Evolutionary conservation across 2,797 vertebrate species (phyloP).

Genomic region (Pterois miles): DNA sequence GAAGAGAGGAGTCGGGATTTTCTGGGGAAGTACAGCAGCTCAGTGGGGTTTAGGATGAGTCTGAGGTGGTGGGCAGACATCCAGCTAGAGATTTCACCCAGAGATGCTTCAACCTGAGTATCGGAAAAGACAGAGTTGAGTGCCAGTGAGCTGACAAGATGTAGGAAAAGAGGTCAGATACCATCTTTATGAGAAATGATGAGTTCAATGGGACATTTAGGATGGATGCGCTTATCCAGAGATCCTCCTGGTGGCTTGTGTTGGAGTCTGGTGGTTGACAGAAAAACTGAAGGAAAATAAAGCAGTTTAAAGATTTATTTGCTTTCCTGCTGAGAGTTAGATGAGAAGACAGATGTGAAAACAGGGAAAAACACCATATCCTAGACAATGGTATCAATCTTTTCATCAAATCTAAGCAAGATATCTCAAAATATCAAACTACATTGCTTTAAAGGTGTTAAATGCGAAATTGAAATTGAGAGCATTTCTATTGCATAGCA

Average conservation of each 20-base stretch:
- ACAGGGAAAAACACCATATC: too few species aligned
- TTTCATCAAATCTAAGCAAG: too few species aligned
- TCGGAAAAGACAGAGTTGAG: neutral
- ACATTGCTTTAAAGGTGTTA: too few species aligned
- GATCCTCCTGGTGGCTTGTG: neutral
- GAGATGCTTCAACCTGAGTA: slow-evolving; percentile 7
- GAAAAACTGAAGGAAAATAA: neutral
- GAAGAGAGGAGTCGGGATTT: neutral
- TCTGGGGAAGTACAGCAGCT: neutral
- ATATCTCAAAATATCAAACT: too few species aligned
- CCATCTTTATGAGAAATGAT: neutral
- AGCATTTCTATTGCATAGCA: too few species aligned
- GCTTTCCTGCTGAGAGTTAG: neutral
- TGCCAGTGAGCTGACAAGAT: neutral
- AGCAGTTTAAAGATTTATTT: neutral
- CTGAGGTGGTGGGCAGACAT: slow-evolving; percentile 1
- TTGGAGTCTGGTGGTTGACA: neutral
- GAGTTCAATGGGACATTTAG: neutral
- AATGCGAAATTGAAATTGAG: too few species aligned
- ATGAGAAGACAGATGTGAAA: neutral
- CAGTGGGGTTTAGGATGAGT: slow-evolving; percentile 10
- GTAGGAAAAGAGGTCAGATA: neutral
- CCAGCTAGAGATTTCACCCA: slow-evolving; percentile 20
- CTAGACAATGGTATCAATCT: too few species aligned
- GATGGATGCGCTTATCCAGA: neutral